These are phyloP conservation scores for Harlomillsia oculata DNA, from an alignment of 1,140 invertebrate species.

Conservation along the genomic window DNA sequence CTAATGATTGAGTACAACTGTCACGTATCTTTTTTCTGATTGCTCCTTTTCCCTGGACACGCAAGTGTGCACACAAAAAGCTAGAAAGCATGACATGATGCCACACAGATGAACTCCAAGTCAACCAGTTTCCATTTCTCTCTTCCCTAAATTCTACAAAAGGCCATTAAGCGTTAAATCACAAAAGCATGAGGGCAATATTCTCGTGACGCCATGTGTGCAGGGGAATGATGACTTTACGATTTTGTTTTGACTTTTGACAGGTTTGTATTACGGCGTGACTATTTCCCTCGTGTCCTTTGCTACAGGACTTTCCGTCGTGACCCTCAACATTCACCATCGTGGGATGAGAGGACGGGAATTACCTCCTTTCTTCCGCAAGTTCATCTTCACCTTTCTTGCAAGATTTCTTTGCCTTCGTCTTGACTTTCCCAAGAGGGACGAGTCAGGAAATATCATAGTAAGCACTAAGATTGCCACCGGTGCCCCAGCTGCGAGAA, in stretches of 20 bases:
- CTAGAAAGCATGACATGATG: too few species aligned
- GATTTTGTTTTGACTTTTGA: slow-evolving; percentile 1
- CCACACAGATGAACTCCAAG: too few species aligned
- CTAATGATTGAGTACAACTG: too few species aligned
- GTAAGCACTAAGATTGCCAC: too few species aligned
- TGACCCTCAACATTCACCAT: slow-evolving; percentile 50
- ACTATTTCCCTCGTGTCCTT: slow-evolving; percentile 54
- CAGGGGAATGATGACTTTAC: slow-evolving; percentile 2
- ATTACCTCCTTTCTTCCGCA: slow-evolving; percentile 45
- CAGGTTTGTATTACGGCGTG: slow-evolving; percentile 53
- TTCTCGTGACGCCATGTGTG: too few species aligned
- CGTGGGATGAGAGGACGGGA: slow-evolving; percentile 46
- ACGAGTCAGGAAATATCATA: slow-evolving; percentile 2
- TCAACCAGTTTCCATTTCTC: too few species aligned
- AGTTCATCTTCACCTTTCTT: slow-evolving; percentile 47
- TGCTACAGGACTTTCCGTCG: slow-evolving; percentile 49
- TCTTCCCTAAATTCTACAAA: too few species aligned
- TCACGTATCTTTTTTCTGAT: too few species aligned
- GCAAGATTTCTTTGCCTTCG: slow-evolving; percentile 46
- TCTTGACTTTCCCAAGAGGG: slow-evolving; percentile 39
- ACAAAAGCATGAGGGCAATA: too few species aligned
- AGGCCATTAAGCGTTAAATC: too few species aligned
- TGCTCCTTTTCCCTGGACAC: too few species aligned
- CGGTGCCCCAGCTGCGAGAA: neutral
- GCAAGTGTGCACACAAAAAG: too few species aligned